These are phyloP conservation scores for Arrhopalites spinosus DNA, from an alignment of 2,888 invertebrate genomes.

Conservation along the genomic window DNA sequence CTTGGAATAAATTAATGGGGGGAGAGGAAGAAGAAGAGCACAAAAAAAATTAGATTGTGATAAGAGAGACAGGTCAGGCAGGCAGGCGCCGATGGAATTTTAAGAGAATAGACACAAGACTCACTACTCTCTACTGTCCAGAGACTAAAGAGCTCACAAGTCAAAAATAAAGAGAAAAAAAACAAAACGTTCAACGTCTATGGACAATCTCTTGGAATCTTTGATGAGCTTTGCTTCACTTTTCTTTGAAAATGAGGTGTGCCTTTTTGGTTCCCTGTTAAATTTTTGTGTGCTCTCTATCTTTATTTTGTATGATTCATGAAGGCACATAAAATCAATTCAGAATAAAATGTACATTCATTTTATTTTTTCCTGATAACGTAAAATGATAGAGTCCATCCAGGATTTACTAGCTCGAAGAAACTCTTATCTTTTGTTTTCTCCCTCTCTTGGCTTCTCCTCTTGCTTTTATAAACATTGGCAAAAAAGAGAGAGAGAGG, in stretches of 20 bases:
- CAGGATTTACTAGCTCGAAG: background rate
- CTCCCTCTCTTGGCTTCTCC: background rate
- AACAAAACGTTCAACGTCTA: background rate
- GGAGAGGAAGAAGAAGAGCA: background rate
- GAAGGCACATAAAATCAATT: constrained; percentile 18
- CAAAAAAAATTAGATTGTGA: constrained; percentile 3
- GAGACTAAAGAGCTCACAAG: background rate
- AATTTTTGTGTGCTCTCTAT: background rate
- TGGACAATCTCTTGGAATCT: background rate
- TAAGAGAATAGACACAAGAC: background rate
- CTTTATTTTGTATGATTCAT: constrained; percentile 9
- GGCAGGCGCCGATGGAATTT: constrained; percentile 11
- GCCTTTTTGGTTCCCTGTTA: background rate
- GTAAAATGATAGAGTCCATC: background rate
- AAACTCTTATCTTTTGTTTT: background rate
- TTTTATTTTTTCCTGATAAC: background rate
- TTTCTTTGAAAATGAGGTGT: background rate
- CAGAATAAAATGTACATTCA: background rate
- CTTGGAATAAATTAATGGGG: constrained; percentile 13
- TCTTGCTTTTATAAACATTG: background rate
- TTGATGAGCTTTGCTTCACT: constrained; percentile 4
- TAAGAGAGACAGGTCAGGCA: constrained; percentile 10
- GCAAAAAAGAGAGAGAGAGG: background rate
- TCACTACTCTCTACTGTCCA: background rate
- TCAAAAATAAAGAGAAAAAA: background rate